Percentiles rank a stretch among this genome's conserved stretches.
Evolutionary conservation across 1,140 invertebrate genomes (phyloP).

Genomic region (Bicyclus anynana): DNA sequence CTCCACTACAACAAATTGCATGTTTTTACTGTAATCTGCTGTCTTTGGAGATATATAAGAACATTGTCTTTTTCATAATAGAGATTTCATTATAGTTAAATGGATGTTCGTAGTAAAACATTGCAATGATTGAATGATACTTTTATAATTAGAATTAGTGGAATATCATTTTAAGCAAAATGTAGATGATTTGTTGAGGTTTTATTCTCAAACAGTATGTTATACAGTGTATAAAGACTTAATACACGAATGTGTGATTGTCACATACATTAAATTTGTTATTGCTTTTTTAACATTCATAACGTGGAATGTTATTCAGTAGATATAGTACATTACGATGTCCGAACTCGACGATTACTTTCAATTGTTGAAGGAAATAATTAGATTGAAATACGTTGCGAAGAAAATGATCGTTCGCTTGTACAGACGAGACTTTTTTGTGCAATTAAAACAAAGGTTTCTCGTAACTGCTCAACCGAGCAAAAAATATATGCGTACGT

Average conservation of each 20-base stretch:
- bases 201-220: too few species aligned
- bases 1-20: not conserved
- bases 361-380: not conserved
- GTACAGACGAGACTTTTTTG: constrained; percentile 17
- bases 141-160: too few species aligned
- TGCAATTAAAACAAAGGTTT: constrained; percentile 25
- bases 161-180: too few species aligned
- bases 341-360: not conserved
- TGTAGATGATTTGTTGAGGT: too few species aligned
- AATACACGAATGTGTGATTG: too few species aligned
- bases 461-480: constrained; percentile 24
- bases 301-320: not conserved
- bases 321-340: not conserved
- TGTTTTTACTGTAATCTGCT: not conserved
- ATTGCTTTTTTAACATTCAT: too few species aligned
- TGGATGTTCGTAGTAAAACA: too few species aligned
- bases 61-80: too few species aligned
- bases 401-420: constrained; percentile 10
- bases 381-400: not conserved
- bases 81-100: too few species aligned
- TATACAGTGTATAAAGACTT: too few species aligned
- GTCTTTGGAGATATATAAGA: not conserved
- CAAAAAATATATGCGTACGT: constrained; percentile 24
- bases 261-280: too few species aligned
- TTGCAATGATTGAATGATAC: too few species aligned